These are phyloP conservation scores for Marronus borbonicus DNA, from an alignment of 2,888 invertebrate species.

Conservation along the genomic window DNA sequence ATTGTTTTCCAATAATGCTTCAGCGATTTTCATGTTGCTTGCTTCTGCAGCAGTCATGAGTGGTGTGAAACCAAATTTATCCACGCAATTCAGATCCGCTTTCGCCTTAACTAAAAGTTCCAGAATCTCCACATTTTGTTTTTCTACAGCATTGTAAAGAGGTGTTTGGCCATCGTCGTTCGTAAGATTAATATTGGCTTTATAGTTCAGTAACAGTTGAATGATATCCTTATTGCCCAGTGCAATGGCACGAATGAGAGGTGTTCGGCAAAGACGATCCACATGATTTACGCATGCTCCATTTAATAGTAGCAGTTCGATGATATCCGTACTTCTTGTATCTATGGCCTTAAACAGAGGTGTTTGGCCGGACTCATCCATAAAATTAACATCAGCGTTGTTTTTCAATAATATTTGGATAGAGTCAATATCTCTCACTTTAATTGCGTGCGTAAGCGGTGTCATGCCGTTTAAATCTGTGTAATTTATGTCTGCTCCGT, in stretches of 20 bases:
- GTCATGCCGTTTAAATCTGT: background rate
- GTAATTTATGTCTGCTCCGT: background rate
- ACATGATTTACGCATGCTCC: background rate
- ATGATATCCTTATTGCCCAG: no score
- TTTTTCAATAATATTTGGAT: background rate
- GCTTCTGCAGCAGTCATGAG: background rate
- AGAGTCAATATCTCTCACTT: background rate
- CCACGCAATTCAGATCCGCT: background rate
- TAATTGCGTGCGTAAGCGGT: background rate
- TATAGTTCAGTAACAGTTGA: no score
- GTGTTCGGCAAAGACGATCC: no score
- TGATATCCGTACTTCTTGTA: background rate
- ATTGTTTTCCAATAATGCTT: background rate
- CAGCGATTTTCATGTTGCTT: background rate
- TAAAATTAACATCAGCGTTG: background rate
- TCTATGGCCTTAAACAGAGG: background rate
- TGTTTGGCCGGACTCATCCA: background rate
- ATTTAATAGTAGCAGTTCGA: background rate
- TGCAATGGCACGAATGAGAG: no score
- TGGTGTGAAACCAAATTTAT: slow-evolving; percentile 3
- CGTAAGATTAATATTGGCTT: no score
- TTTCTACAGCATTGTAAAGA: no score
- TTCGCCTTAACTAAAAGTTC: no score
- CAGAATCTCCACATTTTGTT: no score
- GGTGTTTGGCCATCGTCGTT: no score